Percentiles rank a stretch among this genome's conserved stretches.
phyloP scores from a whole-genome alignment of 2,888 invertebrate genomes.

The Automeris io region DNA sequence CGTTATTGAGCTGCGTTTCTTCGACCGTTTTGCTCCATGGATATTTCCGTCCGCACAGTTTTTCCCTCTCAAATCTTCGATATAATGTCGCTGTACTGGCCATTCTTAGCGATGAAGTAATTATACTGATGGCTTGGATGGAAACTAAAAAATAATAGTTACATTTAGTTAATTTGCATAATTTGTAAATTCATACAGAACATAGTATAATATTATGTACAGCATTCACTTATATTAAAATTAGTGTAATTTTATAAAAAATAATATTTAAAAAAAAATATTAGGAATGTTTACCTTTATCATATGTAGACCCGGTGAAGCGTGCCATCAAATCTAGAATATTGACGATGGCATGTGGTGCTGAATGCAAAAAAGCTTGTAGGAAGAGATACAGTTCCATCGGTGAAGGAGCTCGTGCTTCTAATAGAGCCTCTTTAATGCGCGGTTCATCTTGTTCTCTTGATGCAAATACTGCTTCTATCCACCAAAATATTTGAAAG shows the following conservation, averaged over 20 bases:
- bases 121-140: conserved; percentile 80
- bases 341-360: conserved; percentile 81
- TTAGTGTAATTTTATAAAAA: neutral
- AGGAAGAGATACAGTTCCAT: conserved; percentile 86
- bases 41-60: conserved; percentile 82
- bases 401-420: conserved; percentile 80
- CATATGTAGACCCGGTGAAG: conserved; percentile 73
- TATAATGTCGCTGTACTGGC: conserved; percentile 83
- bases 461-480: conserved; percentile 80
- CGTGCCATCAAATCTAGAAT: conserved; percentile 77
- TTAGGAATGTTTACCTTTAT: conserved; percentile 85
- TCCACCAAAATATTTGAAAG: conserved; percentile 85
- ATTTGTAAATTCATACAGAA: too few species aligned
- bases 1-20: conserved; percentile 13
- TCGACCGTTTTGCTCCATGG: conserved; percentile 78
- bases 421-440: conserved; percentile 76
- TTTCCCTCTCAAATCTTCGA: conserved; percentile 87
- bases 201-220: too few species aligned
- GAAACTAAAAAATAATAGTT: conserved; percentile 67
- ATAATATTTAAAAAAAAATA: neutral
- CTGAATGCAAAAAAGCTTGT: conserved; percentile 86
- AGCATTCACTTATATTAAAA: neutral
- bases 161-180: neutral
- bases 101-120: conserved; percentile 81
- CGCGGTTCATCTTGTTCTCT: conserved; percentile 73